Evolutionary conservation across 2,888 invertebrate genomes (phyloP).

Genomic region (Cerceris ruficornis): DNA sequence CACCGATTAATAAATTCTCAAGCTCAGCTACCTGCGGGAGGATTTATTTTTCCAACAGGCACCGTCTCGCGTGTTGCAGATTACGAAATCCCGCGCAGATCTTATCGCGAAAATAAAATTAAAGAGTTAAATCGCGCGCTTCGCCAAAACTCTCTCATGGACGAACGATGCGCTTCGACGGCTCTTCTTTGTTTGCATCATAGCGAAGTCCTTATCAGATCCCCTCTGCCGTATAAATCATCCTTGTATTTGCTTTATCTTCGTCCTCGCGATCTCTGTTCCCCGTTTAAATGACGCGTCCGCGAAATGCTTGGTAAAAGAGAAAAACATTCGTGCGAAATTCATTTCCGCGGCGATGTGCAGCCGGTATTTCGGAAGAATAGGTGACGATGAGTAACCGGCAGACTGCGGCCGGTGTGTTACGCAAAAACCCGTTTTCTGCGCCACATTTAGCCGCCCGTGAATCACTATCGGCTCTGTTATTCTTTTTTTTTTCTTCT

Average conservation of each 20-base stretch:
- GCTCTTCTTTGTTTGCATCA: background rate
- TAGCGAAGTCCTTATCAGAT: constrained; percentile 31
- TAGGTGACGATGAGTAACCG: constrained; percentile 12
- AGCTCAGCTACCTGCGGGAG: too few species aligned
- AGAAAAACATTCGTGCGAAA: constrained; percentile 3
- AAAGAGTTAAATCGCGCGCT: too few species aligned
- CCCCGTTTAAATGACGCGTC: constrained; percentile 27
- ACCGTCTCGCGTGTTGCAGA: too few species aligned
- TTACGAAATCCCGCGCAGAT: too few species aligned
- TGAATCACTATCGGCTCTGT: constrained; percentile 42
- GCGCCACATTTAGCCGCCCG: constrained; percentile 36
- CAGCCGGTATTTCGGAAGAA: constrained; percentile 16
- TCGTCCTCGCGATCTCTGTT: constrained; percentile 29
- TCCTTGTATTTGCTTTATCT: constrained; percentile 35
- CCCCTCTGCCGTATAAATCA: constrained; percentile 8
- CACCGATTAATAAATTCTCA: too few species aligned
- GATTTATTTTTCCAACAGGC: too few species aligned
- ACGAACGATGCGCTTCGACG: background rate
- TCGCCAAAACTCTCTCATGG: background rate
- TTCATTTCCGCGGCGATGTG: constrained; percentile 17
- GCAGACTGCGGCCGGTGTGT: constrained; percentile 4
- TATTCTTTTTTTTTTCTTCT: background rate
- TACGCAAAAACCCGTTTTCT: constrained; percentile 31
- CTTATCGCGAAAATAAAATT: too few species aligned
- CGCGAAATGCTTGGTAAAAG: background rate